Conservation (phyloP, 1,140 invertebrate genomes). For the Drosophila lini region DNA sequence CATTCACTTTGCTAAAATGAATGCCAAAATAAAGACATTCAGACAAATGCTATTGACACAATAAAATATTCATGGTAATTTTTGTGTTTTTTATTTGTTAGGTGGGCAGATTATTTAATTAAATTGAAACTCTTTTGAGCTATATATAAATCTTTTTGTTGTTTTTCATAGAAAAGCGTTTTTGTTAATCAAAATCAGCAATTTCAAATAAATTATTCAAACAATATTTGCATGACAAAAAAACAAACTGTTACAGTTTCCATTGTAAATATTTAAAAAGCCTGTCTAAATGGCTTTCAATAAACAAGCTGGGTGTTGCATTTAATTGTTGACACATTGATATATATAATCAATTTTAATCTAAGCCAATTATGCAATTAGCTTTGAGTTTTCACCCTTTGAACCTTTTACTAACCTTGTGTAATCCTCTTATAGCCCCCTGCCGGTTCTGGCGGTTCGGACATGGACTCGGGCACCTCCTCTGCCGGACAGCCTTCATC, state of each 20-base stretch:
- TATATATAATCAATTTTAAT: neutral
- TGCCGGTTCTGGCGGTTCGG: conserved; percentile 49
- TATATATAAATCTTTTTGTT: neutral
- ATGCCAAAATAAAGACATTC: conserved; percentile 9
- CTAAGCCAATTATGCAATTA: conserved; percentile 13
- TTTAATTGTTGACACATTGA: neutral
- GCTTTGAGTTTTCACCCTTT: neutral
- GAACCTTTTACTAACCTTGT: neutral
- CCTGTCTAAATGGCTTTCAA: neutral
- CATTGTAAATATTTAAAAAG: conserved; percentile 23
- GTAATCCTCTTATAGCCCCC: conserved; percentile 23
- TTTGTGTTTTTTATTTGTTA: conserved; percentile 21
- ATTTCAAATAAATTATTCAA: conserved; percentile 22
- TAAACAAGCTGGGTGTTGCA: neutral
- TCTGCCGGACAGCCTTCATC: conserved; percentile 53
- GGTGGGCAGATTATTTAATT: neutral
- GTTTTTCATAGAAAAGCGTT: neutral
- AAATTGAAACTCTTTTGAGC: conserved; percentile 2
- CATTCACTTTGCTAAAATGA: conserved; percentile 15
- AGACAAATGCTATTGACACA: conserved; percentile 1
- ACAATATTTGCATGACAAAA: conserved; percentile 5
- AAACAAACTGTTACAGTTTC: conserved; percentile 10
- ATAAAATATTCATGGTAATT: conserved; percentile 8
- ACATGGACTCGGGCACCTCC: conserved; percentile 75
- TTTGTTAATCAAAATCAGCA: neutral